Evolutionary conservation across 1,140 invertebrate species (phyloP).

Genomic region (Hylyphantes graminicola): DNA sequence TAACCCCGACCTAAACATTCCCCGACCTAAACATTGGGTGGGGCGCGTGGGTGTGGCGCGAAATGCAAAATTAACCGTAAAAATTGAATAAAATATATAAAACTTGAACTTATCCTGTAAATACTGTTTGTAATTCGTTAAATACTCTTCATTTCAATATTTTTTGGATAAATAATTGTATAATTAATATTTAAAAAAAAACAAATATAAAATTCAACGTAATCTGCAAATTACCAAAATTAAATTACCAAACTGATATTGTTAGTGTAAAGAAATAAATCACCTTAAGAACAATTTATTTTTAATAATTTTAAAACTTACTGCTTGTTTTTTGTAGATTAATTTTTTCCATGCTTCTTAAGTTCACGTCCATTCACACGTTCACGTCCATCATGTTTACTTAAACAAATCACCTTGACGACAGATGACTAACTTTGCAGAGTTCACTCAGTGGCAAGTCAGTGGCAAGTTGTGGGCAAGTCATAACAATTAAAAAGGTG

Average conservation of each 20-base stretch:
- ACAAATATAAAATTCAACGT: not conserved
- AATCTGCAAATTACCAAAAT: not conserved
- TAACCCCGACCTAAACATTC: not conserved
- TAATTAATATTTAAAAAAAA: not conserved
- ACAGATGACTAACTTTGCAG: conserved; percentile 28
- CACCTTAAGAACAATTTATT: no score
- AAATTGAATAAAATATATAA: no score
- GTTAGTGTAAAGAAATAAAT: not conserved
- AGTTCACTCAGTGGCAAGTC: no score
- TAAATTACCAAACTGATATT: not conserved
- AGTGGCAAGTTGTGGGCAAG: no score
- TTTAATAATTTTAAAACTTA: conserved; percentile 33
- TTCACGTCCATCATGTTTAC: conserved; percentile 52
- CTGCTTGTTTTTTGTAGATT: conserved; percentile 57
- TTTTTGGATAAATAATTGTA: not conserved
- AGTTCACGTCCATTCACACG: conserved; percentile 43
- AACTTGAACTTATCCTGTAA: not conserved
- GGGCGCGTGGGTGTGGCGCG: conserved; percentile 43
- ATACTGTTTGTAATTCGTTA: not conserved
- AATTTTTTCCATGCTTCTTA: conserved; percentile 60
- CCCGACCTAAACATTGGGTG: not conserved
- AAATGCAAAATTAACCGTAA: conserved; percentile 32
- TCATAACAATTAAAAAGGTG: conserved; percentile 19
- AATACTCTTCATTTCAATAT: not conserved
- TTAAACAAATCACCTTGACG: conserved; percentile 61